Evolutionary conservation across 2,888 invertebrate species (phyloP), one percentile per base, ranked within the genome.

Genomic region (Lepidocyrtoides sp.): DNA sequence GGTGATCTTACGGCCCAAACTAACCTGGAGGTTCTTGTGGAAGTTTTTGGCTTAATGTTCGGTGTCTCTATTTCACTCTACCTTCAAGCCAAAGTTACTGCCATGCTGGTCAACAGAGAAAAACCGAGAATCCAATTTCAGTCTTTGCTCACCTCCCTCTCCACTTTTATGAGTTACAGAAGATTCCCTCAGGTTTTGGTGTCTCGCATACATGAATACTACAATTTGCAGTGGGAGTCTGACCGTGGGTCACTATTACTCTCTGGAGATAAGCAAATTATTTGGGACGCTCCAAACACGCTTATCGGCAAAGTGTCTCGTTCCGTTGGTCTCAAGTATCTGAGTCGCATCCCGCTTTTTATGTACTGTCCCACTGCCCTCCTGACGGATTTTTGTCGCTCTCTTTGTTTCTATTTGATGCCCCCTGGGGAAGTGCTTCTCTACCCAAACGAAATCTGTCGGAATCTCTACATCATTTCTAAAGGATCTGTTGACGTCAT

Each of bases 271-370:
- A 44, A 86, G 48, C 91, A 93, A 8, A 93, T 89, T 0, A 93
- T 94, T 14, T 94, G 93, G 93, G 94, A 94, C 86, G 92, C 94
- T 12, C 94, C 94, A 8, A 93, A 91, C 48, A 57, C 91, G 26
- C 57, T 94, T 0, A 20, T 91, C 0, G 41, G 51, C 10, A 85
- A 86, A 77, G 93, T 94, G 0, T 36, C 91, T 0, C 12, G 87
- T n/a, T 87, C 91, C 0, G 93, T 94, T 44, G 92, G 91, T 1
- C 36, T 89, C 12, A 90, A 77, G 51, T 94, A 88, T 79, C 32
- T 94, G 17, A 29, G 84, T 5, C 83, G 93, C 12, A 92, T 94
- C n/a, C 94, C 94, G 5, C 57, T 94, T 12, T 90, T 93, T 8
- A 91, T 69, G 89, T 14, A 36, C 90, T 44, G 20, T 57, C 2